These are phyloP conservation scores for Nasua narica DNA, from an alignment of 2,797 vertebrate genomes.

Conservation along the genomic window DNA sequence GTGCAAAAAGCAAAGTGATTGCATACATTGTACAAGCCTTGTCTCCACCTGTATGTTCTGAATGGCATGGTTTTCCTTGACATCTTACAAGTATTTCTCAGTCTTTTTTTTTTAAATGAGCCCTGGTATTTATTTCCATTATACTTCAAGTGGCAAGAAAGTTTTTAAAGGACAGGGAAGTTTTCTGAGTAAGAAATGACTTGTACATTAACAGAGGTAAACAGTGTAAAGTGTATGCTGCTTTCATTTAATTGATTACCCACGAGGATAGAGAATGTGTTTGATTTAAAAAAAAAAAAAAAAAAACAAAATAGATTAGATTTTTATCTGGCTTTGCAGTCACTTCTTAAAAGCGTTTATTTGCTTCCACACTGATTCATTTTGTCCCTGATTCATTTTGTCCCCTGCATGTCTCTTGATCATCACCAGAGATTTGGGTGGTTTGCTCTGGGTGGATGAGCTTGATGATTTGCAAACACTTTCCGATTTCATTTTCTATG, in stretches of 20 bases:
- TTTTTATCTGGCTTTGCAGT: conserved; percentile 43
- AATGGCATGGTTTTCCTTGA: conserved; percentile 1
- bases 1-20: background rate
- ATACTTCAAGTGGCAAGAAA: conserved; percentile 37
- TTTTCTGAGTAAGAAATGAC: conserved; percentile 30
- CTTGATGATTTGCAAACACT: conserved; percentile 66
- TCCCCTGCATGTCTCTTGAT: conserved; percentile 1
- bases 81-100: background rate
- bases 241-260: conserved; percentile 52
- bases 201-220: conserved; percentile 20
- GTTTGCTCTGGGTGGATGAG: conserved; percentile 71
- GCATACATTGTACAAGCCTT: background rate
- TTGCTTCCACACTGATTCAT: background rate
- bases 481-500: conserved; percentile 39
- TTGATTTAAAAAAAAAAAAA: conserved; percentile 9
- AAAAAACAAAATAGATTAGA: conserved; percentile 1
- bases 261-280: conserved; percentile 24
- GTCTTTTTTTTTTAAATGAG: background rate
- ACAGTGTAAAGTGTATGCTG: background rate
- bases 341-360: conserved; percentile 51
- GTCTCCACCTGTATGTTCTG: background rate
- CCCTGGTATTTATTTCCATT: background rate
- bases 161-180: background rate
- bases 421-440: conserved; percentile 14
- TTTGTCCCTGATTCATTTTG: background rate